Base-by-base conservation (phyloP, 2,888 invertebrate species). In the Scotopteryx bipunctaria region DNA sequence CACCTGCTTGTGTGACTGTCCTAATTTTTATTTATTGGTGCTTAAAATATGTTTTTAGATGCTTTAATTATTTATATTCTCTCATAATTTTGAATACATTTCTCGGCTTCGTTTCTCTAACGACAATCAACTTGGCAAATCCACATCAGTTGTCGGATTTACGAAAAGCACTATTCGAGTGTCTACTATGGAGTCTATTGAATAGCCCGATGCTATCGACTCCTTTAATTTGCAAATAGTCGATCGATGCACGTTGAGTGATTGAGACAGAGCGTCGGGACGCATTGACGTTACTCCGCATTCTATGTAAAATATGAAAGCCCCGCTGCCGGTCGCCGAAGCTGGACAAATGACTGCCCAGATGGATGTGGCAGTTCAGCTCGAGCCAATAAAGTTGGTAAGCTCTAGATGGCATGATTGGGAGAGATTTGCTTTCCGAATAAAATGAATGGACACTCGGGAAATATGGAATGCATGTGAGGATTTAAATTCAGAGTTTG, bases 281-380 rank as follows among this genome's bases (percentile, higher is more conserved):
- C 59, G 75, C 79, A 84, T 81, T 81, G 86, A 83, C 86, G 81
- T 81, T 67, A 73, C 78, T 59, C 69, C 66, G 82, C 83, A 87
- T 90, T 89, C 86, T 89, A 89, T 90, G 89, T 87, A 84, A 89
- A 89, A 88, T 88, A 87, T 87, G 86, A 87, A 84, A 78, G 81
- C 73, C 74, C 73, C 70, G 73, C 78, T 77, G 64, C 71, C 54
- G 71, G 38, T 33, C 37, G 61, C 61, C 61, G 46, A 47, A 56
- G 69, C 71, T 66, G 68, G 67, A 71, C 64, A 71, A 71, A 72
- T 70, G 59, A 54, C 54, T 54, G 59, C 55, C 46, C 48, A 53
- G 60, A 70, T 81, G 78, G 86, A 86, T 78, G 78, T 67, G 86
- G 81, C 63, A 79, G 64, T 69, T 63, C 47, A 41, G 43, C 38